Evolutionary conservation across 2,797 vertebrate species (phyloP).

Genomic region (Notamacropus eugenii): DNA sequence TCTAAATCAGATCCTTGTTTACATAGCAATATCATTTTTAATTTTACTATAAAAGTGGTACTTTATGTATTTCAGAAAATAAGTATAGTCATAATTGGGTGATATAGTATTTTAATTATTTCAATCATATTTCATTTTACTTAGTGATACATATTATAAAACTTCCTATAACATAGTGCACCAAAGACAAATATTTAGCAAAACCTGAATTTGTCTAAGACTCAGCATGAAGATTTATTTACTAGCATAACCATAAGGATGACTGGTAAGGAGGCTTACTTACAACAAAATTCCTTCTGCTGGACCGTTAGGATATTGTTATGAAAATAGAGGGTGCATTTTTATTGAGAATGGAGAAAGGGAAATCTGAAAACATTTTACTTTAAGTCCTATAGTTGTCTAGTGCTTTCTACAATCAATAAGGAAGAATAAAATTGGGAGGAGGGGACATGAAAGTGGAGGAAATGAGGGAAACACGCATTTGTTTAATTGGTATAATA

Average conservation of each 20-base stretch:
- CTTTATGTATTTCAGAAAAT: background rate
- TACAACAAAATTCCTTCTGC: background rate
- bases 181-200: background rate
- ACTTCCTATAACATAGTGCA: background rate
- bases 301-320: background rate
- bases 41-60: background rate
- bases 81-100: background rate
- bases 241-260: background rate
- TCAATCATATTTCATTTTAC: background rate
- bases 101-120: background rate
- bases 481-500: background rate
- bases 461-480: background rate
- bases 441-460: background rate
- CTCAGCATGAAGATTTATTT: background rate
- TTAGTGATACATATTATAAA: background rate
- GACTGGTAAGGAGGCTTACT: background rate
- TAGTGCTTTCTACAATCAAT: background rate
- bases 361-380: background rate
- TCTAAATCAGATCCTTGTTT: background rate
- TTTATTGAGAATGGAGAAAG: background rate
- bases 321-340: background rate
- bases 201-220: background rate
- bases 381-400: background rate
- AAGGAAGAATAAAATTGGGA: background rate
- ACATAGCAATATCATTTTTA: background rate